A percentile compares a stretch with the other conserved stretches of the same genome.
These are phyloP conservation scores for Chalcis sispes DNA, from an alignment of 2,888 invertebrate genomes.

Conservation along the genomic window DNA sequence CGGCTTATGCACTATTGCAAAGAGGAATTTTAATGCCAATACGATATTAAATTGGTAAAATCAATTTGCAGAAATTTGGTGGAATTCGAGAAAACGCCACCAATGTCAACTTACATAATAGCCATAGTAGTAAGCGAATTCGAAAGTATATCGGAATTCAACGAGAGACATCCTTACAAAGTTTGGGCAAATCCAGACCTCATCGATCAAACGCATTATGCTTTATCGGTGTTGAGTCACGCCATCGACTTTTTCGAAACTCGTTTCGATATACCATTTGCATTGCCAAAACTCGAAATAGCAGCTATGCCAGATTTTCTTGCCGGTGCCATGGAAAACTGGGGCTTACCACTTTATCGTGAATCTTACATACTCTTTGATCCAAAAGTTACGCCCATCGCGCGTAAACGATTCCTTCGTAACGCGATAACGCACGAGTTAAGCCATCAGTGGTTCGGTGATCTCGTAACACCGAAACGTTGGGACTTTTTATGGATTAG, in stretches of 20 bases:
- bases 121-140: conserved; percentile 91
- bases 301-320: conserved; percentile 66
- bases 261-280: conserved; percentile 10
- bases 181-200: conserved; percentile 51
- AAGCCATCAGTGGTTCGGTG: conserved; percentile 90
- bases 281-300: conserved; percentile 83
- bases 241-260: conserved; percentile 46
- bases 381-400: conserved; percentile 76
- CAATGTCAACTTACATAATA: conserved; percentile 95
- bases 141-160: conserved; percentile 64
- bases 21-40: background rate
- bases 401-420: conserved; percentile 80
- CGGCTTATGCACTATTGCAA: too few relatives aligned
- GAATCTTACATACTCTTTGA: conserved; percentile 67
- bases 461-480: conserved; percentile 86
- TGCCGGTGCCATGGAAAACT: conserved; percentile 60
- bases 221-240: conserved; percentile 41
- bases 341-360: conserved; percentile 77
- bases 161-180: conserved; percentile 6
- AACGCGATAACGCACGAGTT: conserved; percentile 86
- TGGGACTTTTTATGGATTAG: conserved; percentile 86
- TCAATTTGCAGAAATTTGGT: conserved; percentile 75
- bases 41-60: too few relatives aligned
- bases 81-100: conserved; percentile 84
- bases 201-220: conserved; percentile 40